phyloP scores from a whole-genome alignment of 1,140 invertebrate species.

The Nautilus pompilius region DNA sequence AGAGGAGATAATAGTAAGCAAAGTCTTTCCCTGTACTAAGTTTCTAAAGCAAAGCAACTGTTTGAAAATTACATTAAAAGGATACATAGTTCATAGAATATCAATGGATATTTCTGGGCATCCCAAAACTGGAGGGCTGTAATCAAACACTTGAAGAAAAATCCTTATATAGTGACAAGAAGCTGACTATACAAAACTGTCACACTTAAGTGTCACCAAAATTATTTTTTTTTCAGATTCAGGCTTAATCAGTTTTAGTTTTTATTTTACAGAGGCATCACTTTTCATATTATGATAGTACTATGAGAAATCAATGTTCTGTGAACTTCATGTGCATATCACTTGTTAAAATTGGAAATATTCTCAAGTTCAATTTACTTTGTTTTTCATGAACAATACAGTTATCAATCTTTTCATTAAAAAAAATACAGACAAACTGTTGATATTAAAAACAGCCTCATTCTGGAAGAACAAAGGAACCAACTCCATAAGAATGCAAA shows the following conservation, averaged over 20 bases:
- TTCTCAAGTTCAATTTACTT: too few species aligned
- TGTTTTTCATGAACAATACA: background rate
- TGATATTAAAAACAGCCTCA: too few species aligned
- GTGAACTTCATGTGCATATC: too few species aligned
- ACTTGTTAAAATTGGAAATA: too few species aligned
- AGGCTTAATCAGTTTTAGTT: background rate
- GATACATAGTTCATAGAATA: slow-evolving; percentile 63
- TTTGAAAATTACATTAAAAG: slow-evolving; percentile 21
- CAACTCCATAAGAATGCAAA: too few species aligned
- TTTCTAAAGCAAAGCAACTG: background rate
- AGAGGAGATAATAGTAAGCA: background rate
- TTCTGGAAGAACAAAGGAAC: too few species aligned
- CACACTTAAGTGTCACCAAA: background rate
- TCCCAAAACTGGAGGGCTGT: slow-evolving; percentile 19
- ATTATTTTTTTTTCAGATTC: background rate
- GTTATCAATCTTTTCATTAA: background rate
- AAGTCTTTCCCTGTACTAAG: background rate
- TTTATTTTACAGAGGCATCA: background rate
- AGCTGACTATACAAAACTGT: background rate
- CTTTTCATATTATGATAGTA: background rate
- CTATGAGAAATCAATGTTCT: too few species aligned
- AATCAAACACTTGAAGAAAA: background rate
- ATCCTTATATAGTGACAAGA: background rate
- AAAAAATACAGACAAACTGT: slow-evolving; percentile 26
- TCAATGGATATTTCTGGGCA: slow-evolving; percentile 44